phyloP scores from a whole-genome alignment of 2,888 invertebrate species.

The Scaptomyza caliginosa region DNA sequence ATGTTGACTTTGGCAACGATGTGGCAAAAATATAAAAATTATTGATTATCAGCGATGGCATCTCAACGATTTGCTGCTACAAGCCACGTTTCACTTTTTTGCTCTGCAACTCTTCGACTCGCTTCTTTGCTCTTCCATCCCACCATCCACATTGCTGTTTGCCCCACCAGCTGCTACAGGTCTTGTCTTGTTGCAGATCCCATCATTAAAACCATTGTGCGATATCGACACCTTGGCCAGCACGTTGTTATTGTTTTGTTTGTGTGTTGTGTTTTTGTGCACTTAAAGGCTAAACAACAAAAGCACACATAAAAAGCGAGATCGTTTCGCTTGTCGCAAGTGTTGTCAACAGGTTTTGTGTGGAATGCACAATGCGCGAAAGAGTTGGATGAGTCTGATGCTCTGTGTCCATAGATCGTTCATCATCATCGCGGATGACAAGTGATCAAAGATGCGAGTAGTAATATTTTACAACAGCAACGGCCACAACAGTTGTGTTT shows the following conservation, averaged over 20 bases:
- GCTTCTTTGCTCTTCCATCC: background rate
- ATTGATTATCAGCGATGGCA: conserved; percentile 78
- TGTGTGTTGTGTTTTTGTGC: background rate
- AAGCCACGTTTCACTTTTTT: conserved; percentile 67
- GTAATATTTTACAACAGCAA: conserved; percentile 68
- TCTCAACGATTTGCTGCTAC: conserved; percentile 72
- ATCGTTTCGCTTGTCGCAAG: conserved; percentile 79
- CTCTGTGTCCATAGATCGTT: conserved; percentile 51
- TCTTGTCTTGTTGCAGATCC: conserved; percentile 52
- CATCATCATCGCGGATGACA: conserved; percentile 76
- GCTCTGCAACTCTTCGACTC: conserved; percentile 5
- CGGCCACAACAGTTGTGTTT: conserved; percentile 54
- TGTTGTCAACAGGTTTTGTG: conserved; percentile 76
- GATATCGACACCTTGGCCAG: conserved; percentile 75
- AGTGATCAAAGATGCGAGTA: conserved; percentile 73
- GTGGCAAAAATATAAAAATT: conserved; percentile 79
- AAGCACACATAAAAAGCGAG: conserved; percentile 64
- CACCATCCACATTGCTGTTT: background rate
- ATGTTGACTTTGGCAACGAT: conserved; percentile 27
- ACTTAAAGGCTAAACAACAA: too few relatives aligned
- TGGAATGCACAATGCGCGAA: conserved; percentile 54
- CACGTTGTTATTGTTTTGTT: conserved; percentile 45
- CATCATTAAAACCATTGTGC: conserved; percentile 80
- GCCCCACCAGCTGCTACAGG: conserved; percentile 3
- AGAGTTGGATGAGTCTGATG: conserved; percentile 3